Conservation (phyloP, 1,140 invertebrate species). For the Bathynomus jamesi region DNA sequence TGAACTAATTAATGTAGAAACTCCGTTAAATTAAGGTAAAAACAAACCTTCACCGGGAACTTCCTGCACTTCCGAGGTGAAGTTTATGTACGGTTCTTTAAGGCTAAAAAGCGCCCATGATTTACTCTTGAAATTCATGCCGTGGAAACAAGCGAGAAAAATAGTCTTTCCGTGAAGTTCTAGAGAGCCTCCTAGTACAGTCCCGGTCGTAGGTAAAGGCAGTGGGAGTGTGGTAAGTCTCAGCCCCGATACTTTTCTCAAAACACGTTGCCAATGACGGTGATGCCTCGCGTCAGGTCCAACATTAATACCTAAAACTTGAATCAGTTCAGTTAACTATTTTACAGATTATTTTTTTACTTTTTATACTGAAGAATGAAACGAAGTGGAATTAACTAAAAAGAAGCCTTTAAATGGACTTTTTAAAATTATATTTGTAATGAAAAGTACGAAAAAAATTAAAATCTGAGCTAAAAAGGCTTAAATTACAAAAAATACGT, state of each 20-base stretch:
- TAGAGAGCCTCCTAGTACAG: slow-evolving; percentile 61
- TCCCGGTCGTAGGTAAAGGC: slow-evolving; percentile 60
- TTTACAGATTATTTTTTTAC: too few species aligned
- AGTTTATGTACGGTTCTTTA: slow-evolving; percentile 87
- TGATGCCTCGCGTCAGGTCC: slow-evolving; percentile 57
- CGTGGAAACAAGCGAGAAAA: slow-evolving; percentile 92
- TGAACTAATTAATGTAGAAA: too few species aligned
- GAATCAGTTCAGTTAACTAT: too few species aligned
- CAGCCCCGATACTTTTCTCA: slow-evolving; percentile 61
- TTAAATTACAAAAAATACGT: too few species aligned
- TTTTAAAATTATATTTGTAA: too few species aligned
- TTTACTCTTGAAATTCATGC: slow-evolving; percentile 93
- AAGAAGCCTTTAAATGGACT: too few species aligned
- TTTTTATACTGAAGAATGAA: too few species aligned
- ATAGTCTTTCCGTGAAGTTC: slow-evolving; percentile 64
- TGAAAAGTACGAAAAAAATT: too few species aligned
- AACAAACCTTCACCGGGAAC: slow-evolving; percentile 59
- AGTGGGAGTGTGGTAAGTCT: slow-evolving; percentile 63
- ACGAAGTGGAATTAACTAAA: too few species aligned
- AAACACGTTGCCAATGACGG: slow-evolving; percentile 81
- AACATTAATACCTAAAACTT: not conserved
- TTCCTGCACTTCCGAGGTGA: slow-evolving; percentile 88
- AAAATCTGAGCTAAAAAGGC: too few species aligned
- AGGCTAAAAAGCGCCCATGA: slow-evolving; percentile 93
- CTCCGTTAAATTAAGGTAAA: too few species aligned